Evolutionary conservation across 2,888 invertebrate species (phyloP), one percentile per base, ranked within the genome.

Genomic region (Hartigia nigra): DNA sequence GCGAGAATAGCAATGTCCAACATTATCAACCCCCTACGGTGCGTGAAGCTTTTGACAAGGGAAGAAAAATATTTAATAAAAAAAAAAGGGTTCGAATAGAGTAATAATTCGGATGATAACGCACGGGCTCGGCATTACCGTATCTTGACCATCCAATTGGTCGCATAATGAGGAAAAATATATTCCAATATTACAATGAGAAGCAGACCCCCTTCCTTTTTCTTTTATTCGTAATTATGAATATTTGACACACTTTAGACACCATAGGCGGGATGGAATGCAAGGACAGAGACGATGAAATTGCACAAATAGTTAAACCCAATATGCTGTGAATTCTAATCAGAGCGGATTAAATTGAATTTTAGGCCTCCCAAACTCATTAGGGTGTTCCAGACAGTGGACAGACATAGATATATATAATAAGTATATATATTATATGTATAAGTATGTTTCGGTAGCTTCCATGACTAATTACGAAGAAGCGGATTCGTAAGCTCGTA

Each of bases 321-420:
- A 55, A 11, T 55, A 23, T 55, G 2, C 9, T 55, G 55, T 55
- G 72, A 23, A 31, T 34, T 72, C 31, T 31, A 31, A 31, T 32
- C 12, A 14, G 31, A 72, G 34, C 72, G 9, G 55, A 34, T 77
- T 76, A 70, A 76, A 69, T 39, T 78, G 31, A 75, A 79, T 76
- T 74, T 80, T 81, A 83, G 83, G 85, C 85, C 88, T 89, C 88
- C 88, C 86, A 88, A 90, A 90, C 87, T 91, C 86, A 89, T 91
- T 90, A 91, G 91, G 91, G 86, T 90, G 91, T 91, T 91, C 91
- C 91, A 91, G 91, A 91, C 91, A 90, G 85, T 89, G 88, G 86
- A 88, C 82, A 82, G 78, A 82, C 79, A 81, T 55, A 55, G 23
- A 55, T 75, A 55, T 55, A 55, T 55, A 55, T 55, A 55, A 55